phyloP scores from a whole-genome alignment of 2,888 invertebrate species.

The Nymphalis urticae region DNA sequence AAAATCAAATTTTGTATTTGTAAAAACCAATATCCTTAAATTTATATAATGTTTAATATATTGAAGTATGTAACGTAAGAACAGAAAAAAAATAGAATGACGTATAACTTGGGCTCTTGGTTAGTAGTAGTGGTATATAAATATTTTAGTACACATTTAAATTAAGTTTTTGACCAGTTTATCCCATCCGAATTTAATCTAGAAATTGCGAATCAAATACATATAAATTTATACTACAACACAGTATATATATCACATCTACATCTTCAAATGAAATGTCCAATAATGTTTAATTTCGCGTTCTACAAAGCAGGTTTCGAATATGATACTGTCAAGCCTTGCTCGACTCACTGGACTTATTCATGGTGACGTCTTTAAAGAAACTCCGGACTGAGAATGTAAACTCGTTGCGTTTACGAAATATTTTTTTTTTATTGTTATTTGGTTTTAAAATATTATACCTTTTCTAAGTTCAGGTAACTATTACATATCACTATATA shows the following conservation, averaged over 20 bases:
- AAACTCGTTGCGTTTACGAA: slow-evolving; percentile 13
- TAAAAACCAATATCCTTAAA: too few relatives aligned
- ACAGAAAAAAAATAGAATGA: too few relatives aligned
- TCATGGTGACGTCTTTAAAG: slow-evolving; percentile 64
- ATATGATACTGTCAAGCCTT: slow-evolving; percentile 71
- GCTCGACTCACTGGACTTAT: slow-evolving; percentile 68
- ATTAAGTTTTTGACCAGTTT: not conserved
- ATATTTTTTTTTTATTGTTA: not conserved
- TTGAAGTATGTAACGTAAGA: too few relatives aligned
- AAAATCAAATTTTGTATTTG: too few relatives aligned
- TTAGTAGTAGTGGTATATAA: too few relatives aligned
- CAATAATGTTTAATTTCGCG: slow-evolving; percentile 77
- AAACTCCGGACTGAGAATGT: slow-evolving; percentile 36
- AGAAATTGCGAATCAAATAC: not conserved
- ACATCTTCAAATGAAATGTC: slow-evolving; percentile 52
- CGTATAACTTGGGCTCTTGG: too few relatives aligned
- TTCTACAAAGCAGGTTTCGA: slow-evolving; percentile 55
- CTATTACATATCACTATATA: too few relatives aligned
- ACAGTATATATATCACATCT: too few relatives aligned
- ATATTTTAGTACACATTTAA: too few relatives aligned
- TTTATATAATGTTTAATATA: too few relatives aligned
- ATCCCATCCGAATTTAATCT: not conserved
- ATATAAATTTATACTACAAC: not conserved
- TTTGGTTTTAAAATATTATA: not conserved
- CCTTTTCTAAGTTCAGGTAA: not conserved